phyloP scores from a whole-genome alignment of 2,797 vertebrate species.

The Gymnothorax reevesii region DNA sequence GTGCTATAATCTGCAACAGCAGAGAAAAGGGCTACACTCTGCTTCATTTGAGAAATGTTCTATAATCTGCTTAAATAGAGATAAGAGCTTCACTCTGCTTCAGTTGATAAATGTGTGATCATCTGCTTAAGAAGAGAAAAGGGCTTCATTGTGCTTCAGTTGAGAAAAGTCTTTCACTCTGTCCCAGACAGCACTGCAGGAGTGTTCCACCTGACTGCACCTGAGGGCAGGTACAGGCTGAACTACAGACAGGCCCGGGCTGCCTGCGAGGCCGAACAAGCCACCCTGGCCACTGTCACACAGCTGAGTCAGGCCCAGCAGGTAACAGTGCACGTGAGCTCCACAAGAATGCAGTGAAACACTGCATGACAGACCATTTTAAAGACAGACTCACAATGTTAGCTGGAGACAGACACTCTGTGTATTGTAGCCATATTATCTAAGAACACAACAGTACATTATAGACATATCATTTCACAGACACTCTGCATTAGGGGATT shows the following conservation, averaged over 20 bases:
- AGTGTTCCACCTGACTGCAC: slow-evolving; percentile 86
- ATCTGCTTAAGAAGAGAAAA: background rate
- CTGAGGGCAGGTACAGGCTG: slow-evolving; percentile 78
- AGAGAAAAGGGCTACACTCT: slow-evolving; percentile 23
- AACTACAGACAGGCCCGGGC: slow-evolving; percentile 78
- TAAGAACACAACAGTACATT: too few relatives aligned
- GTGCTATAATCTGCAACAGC: slow-evolving; percentile 61
- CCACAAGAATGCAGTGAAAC: too few relatives aligned
- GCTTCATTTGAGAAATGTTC: too few relatives aligned
- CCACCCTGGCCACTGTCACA: slow-evolving; percentile 75
- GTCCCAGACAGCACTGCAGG: slow-evolving; percentile 84
- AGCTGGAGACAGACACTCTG: too few relatives aligned
- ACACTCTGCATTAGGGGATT: too few relatives aligned
- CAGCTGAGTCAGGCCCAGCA: slow-evolving; percentile 91
- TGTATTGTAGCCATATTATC: too few relatives aligned
- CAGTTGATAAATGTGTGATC: too few relatives aligned
- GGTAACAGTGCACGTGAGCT: slow-evolving; percentile 62
- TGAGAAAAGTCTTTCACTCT: slow-evolving; percentile 22
- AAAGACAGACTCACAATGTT: too few relatives aligned
- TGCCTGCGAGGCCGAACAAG: slow-evolving; percentile 79
- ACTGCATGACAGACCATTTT: too few relatives aligned
- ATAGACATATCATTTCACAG: too few relatives aligned
- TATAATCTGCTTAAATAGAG: slow-evolving; percentile 24
- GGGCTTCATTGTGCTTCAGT: slow-evolving; percentile 23
- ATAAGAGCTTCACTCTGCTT: slow-evolving; percentile 22